Evolutionary conservation across 2,113 vertebrate species (phyloP).

Genomic region (Mesitornis unicolor): DNA sequence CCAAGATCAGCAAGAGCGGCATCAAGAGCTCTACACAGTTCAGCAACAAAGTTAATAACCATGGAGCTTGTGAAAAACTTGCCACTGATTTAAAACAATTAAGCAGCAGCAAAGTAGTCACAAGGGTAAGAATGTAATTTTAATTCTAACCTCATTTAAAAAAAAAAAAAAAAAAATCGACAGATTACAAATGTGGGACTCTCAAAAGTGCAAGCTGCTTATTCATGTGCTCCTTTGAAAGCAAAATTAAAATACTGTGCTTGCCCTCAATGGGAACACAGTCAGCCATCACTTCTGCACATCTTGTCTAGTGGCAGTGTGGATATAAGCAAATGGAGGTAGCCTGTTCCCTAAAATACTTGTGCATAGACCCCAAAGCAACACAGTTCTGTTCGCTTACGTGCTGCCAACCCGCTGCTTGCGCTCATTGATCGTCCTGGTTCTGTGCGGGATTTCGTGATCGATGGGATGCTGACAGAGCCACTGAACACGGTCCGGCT

Average conservation of each 20-base stretch:
- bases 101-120: background rate
- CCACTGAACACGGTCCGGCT: slow-evolving; percentile 91
- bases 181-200: background rate
- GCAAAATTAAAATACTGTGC: background rate
- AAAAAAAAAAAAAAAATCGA: too few relatives aligned
- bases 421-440: slow-evolving; percentile 97
- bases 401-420: slow-evolving; percentile 92
- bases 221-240: background rate
- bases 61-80: background rate
- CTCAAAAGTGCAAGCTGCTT: background rate
- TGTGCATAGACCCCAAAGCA: background rate
- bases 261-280: background rate
- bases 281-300: background rate
- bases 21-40: background rate
- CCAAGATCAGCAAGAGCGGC: background rate
- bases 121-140: background rate
- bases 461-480: slow-evolving; percentile 96
- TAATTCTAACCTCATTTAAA: background rate
- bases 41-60: background rate
- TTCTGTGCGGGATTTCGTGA: slow-evolving; percentile 90
- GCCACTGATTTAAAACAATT: background rate
- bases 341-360: background rate
- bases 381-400: slow-evolving; percentile 76
- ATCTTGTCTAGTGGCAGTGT: background rate
- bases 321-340: background rate